Conservation (phyloP, 2,888 invertebrate species). For the Tetropium fuscum region DNA sequence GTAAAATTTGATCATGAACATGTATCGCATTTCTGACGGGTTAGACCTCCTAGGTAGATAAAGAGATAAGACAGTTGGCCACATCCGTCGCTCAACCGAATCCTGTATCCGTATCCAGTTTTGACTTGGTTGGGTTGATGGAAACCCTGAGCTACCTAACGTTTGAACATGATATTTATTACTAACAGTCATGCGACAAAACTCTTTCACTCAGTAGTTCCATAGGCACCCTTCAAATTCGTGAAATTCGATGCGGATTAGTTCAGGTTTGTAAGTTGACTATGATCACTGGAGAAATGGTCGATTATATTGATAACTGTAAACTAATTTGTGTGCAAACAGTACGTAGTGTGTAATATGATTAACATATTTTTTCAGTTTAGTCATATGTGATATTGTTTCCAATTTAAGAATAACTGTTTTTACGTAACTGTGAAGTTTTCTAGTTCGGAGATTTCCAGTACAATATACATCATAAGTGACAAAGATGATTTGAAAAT, state of each 20-base stretch:
- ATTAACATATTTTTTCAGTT: too few species aligned
- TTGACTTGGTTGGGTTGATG: constrained; percentile 9
- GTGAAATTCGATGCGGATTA: constrained; percentile 7
- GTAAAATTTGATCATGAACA: constrained; percentile 65
- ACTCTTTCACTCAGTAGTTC: constrained; percentile 47
- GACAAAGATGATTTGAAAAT: too few species aligned
- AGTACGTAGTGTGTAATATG: too few species aligned
- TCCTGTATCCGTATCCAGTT: not conserved
- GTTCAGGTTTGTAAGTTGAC: not conserved
- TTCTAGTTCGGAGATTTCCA: too few species aligned
- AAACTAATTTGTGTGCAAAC: too few species aligned
- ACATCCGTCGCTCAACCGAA: constrained; percentile 1
- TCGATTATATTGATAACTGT: too few species aligned
- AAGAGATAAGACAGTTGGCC: constrained; percentile 47
- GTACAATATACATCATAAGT: too few species aligned
- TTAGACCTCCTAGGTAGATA: constrained; percentile 61
- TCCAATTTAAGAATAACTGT: too few species aligned
- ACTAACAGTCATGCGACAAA: constrained; percentile 54
- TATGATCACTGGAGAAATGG: too few species aligned
- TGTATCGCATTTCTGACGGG: constrained; percentile 62
- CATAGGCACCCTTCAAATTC: constrained; percentile 11
- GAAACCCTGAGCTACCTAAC: constrained; percentile 51
- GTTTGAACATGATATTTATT: constrained; percentile 50
- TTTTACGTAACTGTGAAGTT: too few species aligned
- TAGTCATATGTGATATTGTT: too few species aligned